phyloP scores from a whole-genome alignment of 2,888 invertebrate genomes.

The Hedychridium roseum region DNA sequence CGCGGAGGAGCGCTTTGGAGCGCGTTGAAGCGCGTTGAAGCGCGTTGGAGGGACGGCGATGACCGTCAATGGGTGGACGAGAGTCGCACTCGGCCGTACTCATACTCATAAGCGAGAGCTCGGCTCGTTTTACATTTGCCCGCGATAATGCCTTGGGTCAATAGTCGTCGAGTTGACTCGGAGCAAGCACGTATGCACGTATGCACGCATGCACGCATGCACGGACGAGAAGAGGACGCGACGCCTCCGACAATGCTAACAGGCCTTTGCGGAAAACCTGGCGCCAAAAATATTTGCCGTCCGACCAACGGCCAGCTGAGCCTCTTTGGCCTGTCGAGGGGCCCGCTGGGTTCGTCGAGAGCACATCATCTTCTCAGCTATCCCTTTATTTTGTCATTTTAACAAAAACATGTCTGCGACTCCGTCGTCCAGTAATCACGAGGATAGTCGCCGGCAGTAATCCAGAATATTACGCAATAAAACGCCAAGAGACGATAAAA shows the following conservation, averaged over 20 bases:
- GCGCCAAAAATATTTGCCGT: constrained; percentile 58
- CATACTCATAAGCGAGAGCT: no score
- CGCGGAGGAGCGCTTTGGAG: no score
- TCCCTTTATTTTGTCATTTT: neutral
- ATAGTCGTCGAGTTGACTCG: constrained; percentile 40
- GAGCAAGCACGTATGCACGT: constrained; percentile 35
- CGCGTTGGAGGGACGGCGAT: no score
- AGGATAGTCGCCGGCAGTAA: no score
- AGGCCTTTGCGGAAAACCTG: constrained; percentile 45
- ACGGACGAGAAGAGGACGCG: constrained; percentile 13
- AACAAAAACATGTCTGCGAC: neutral
- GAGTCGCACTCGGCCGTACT: no score
- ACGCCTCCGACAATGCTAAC: constrained; percentile 39
- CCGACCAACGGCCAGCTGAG: constrained; percentile 34
- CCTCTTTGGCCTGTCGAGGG: neutral
- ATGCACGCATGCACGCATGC: constrained; percentile 14
- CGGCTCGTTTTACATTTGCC: constrained; percentile 22
- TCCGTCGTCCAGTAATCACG: neutral
- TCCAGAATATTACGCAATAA: no score
- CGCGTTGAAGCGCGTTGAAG: no score
- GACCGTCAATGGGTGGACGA: no score
- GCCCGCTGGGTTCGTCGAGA: neutral
- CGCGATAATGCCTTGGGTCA: constrained; percentile 55
- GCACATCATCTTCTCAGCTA: neutral
- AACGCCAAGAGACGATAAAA: constrained; percentile 2